Conservation (phyloP, 2,888 invertebrate genomes). For the Ormyrus rosae region DNA sequence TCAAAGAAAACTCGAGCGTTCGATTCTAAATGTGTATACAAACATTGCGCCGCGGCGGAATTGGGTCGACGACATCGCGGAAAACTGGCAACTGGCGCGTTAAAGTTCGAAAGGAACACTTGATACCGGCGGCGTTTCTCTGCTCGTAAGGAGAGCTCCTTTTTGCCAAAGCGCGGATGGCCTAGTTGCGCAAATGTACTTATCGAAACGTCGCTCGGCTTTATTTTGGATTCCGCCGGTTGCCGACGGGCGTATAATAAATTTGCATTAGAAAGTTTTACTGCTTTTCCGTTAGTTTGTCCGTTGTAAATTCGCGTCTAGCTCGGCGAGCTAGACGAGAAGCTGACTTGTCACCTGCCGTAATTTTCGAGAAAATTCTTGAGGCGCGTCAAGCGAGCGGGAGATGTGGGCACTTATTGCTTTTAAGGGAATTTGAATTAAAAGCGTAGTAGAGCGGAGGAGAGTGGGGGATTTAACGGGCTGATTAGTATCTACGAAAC, state of each 20-base stretch:
- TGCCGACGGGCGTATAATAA: not conserved
- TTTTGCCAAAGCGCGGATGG: not conserved
- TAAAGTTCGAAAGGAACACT: not conserved
- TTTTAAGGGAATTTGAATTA: no score
- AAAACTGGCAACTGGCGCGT: not conserved
- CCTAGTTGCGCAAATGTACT: not conserved
- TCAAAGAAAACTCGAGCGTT: constrained; percentile 10
- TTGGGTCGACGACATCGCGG: constrained; percentile 30
- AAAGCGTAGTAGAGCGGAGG: no score
- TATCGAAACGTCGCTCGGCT: not conserved
- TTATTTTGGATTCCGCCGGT: not conserved
- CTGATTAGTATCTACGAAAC: not conserved
- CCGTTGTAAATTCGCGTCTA: no score
- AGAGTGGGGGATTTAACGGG: no score
- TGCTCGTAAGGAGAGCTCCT: not conserved
- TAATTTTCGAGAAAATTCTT: no score
- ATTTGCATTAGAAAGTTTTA: not conserved
- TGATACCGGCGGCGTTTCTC: constrained; percentile 1
- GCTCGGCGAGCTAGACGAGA: no score
- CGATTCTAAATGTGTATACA: constrained; percentile 35
- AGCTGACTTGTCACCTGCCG: no score
- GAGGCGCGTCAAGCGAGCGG: no score
- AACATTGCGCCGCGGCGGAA: constrained; percentile 26
- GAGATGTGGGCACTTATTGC: no score
- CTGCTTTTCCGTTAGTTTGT: not conserved